Conservation (phyloP, 1,140 invertebrate genomes). For the Atta cephalotes region DNA sequence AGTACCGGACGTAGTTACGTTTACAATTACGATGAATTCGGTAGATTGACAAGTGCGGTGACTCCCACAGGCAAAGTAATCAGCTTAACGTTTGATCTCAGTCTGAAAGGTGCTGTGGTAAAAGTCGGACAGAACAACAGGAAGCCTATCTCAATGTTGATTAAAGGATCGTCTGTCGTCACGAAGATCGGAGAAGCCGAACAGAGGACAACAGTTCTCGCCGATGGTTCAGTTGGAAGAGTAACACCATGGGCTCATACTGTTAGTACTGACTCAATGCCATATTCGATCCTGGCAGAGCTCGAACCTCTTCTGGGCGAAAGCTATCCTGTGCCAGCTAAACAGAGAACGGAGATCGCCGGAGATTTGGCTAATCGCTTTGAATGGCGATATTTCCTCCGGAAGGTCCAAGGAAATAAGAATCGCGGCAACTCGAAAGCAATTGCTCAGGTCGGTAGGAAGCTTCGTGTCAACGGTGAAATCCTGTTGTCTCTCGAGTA, state of each 20-base stretch:
- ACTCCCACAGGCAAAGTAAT: conserved; percentile 97
- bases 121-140: conserved; percentile 93
- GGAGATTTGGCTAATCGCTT: conserved; percentile 96
- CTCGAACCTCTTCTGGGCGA: conserved; percentile 94
- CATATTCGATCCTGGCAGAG: conserved; percentile 93
- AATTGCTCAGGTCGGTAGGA: conserved; percentile 93
- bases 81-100: conserved; percentile 94
- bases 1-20: conserved; percentile 96
- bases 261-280: conserved; percentile 94
- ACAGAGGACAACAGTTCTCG: conserved; percentile 92
- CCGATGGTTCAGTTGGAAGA: conserved; percentile 93
- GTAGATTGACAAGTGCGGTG: conserved; percentile 94
- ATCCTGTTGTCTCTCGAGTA: conserved; percentile 97
- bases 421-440: conserved; percentile 89
- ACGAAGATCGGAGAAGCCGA: conserved; percentile 93
- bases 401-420: conserved; percentile 89
- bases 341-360: conserved; percentile 95
- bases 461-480: conserved; percentile 95
- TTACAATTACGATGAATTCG: conserved; percentile 98
- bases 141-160: conserved; percentile 93
- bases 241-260: conserved; percentile 94
- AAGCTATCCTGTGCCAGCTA: conserved; percentile 95
- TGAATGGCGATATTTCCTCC: conserved; percentile 97
- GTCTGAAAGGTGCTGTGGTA: conserved; percentile 95
- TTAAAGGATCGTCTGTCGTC: conserved; percentile 94